Conservation (phyloP, 2,888 invertebrate species). For the Sycophila texana region DNA sequence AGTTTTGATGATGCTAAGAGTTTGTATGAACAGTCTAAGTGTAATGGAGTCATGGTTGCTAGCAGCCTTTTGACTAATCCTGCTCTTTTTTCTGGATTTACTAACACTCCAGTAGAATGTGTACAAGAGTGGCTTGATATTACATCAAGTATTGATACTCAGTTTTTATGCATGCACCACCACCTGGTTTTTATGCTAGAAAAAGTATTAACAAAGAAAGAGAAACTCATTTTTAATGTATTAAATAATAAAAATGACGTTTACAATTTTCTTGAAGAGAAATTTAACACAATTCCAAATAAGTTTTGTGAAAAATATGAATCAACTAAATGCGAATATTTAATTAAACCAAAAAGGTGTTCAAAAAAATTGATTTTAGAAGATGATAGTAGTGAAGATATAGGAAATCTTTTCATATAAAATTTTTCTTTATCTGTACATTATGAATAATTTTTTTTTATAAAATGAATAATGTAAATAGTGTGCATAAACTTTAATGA, state of each 20-base stretch:
- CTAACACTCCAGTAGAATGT: conserved; percentile 85
- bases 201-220: conserved; percentile 83
- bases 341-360: conserved; percentile 37
- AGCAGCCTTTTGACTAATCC: conserved; percentile 94
- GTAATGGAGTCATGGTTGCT: conserved; percentile 93
- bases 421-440: not conserved
- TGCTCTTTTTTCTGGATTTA: conserved; percentile 86
- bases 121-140: conserved; percentile 89
- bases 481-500: not conserved
- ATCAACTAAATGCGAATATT: conserved; percentile 57
- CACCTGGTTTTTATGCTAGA: conserved; percentile 98
- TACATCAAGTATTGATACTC: conserved; percentile 77
- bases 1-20: conserved; percentile 83
- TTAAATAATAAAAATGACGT: conserved; percentile 83
- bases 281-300: conserved; percentile 77
- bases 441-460: not conserved
- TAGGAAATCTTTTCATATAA: conserved; percentile 57
- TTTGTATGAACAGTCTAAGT: conserved; percentile 82
- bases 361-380: conserved; percentile 35
- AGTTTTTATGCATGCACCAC: conserved; percentile 93
- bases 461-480: conserved; percentile 5
- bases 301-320: conserved; percentile 47
- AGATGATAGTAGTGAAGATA: conserved; percentile 51
- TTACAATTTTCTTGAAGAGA: conserved; percentile 82
- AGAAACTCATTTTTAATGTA: conserved; percentile 87